These are phyloP conservation scores for Drosophila suzukii DNA, from an alignment of 1,140 invertebrate species.

Conservation along the genomic window DNA sequence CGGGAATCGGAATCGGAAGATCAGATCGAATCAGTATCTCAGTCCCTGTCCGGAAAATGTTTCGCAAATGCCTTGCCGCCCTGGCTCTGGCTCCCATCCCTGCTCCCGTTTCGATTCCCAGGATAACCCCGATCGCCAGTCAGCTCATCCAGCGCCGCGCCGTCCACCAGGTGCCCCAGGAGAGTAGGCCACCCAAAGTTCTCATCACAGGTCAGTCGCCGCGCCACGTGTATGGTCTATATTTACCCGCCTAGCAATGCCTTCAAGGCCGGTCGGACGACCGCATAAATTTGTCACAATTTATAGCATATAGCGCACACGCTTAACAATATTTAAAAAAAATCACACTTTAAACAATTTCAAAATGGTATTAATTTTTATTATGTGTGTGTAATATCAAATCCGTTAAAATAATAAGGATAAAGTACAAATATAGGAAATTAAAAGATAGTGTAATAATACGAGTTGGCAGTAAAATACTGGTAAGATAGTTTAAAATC, in stretches of 20 bases:
- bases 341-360: not conserved
- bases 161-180: slow-evolving; percentile 40
- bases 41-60: slow-evolving; percentile 46
- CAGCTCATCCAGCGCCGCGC: slow-evolving; percentile 54
- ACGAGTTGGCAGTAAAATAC: no score
- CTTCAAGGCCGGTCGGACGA: slow-evolving; percentile 17
- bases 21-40: not conserved
- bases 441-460: no score
- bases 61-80: slow-evolving; percentile 67
- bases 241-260: slow-evolving; percentile 10
- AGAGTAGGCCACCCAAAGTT: slow-evolving; percentile 85
- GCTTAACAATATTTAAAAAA: no score
- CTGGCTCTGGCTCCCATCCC: slow-evolving; percentile 28
- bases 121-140: slow-evolving; percentile 21
- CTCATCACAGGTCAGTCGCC: slow-evolving; percentile 85
- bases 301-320: not conserved
- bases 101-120: slow-evolving; percentile 6
- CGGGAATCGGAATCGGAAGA: not conserved
- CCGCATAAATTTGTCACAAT: not conserved
- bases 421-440: no score
- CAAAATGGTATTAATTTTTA: no score
- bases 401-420: no score
- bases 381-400: no score
- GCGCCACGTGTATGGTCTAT: slow-evolving; percentile 23
- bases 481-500: no score